Percentiles rank a stretch among this genome's conserved stretches.
Conservation (phyloP, 2,888 invertebrate species). For the Cephus pygmeus region DNA sequence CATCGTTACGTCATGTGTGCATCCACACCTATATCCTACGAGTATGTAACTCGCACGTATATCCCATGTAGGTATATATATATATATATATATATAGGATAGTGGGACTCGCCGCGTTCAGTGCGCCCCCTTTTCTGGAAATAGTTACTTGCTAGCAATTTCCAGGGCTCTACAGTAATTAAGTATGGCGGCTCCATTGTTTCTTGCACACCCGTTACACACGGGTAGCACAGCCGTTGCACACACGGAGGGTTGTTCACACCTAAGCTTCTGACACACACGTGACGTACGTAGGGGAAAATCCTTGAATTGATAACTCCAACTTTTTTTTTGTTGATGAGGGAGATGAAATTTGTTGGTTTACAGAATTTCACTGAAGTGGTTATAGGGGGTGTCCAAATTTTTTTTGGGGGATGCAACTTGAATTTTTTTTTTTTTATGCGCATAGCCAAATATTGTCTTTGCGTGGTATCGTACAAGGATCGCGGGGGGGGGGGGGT, state of each 20-base stretch:
- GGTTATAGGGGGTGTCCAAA: neutral
- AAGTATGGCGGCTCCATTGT: neutral
- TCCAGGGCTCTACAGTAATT: constrained; percentile 24
- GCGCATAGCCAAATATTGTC: neutral
- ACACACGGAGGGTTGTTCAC: too few relatives aligned
- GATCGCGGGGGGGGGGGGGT: too few relatives aligned
- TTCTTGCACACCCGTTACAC: neutral
- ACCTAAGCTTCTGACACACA: too few relatives aligned
- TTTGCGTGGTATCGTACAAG: neutral
- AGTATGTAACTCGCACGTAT: neutral
- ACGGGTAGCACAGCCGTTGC: neutral
- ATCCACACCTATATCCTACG: too few relatives aligned
- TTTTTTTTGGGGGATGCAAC: too few relatives aligned
- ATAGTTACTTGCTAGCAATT: constrained; percentile 39
- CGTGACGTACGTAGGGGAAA: neutral
- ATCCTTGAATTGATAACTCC: neutral
- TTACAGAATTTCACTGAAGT: neutral
- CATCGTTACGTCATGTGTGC: too few relatives aligned
- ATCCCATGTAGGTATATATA: too few relatives aligned
- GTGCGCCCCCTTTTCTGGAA: constrained; percentile 29
- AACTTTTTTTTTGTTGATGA: neutral
- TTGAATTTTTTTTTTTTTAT: neutral
- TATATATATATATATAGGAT: too few relatives aligned
- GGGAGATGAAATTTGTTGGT: too few relatives aligned
- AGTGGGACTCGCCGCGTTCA: neutral